Percentiles rank a stretch among this genome's conserved stretches.
Evolutionary conservation across 2,797 vertebrate genomes (phyloP).

Genomic region (Sebastes minor): DNA sequence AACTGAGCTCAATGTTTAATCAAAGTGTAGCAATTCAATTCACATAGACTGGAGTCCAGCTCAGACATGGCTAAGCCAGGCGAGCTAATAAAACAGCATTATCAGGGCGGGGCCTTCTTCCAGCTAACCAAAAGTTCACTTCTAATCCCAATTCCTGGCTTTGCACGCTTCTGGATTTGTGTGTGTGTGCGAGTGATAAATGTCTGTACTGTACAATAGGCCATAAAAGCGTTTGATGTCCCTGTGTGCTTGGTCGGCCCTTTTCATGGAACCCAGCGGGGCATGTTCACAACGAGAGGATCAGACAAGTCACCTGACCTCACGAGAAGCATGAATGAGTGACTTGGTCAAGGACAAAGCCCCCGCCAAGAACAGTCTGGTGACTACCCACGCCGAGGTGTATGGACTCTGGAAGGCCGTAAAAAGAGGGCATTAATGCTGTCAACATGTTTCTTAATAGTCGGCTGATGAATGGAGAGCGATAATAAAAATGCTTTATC

Average conservation of each 20-base stretch:
- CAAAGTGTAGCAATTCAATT: background rate
- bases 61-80: slow-evolving; percentile 32
- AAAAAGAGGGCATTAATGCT: slow-evolving; percentile 22
- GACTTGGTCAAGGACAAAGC: slow-evolving; percentile 49
- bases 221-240: slow-evolving; percentile 55
- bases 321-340: slow-evolving; percentile 41
- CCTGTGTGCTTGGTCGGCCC: slow-evolving; percentile 2
- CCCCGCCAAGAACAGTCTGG: slow-evolving; percentile 3
- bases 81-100: slow-evolving; percentile 56
- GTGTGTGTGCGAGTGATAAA: slow-evolving; percentile 29
- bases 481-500: background rate
- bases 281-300: slow-evolving; percentile 47
- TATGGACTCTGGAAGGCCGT: slow-evolving; percentile 56
- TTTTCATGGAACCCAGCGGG: slow-evolving; percentile 54
- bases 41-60: background rate
- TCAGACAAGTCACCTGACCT: slow-evolving; percentile 67
- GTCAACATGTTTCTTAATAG: background rate
- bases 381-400: background rate
- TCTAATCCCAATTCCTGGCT: slow-evolving; percentile 44
- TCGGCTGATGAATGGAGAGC: background rate
- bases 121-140: slow-evolving; percentile 60
- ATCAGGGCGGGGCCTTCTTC: slow-evolving; percentile 34
- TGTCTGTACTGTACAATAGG: slow-evolving; percentile 32
- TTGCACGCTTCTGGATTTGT: slow-evolving; percentile 11
- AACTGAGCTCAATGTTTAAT: background rate